Evolutionary conservation across 2,797 vertebrate genomes (phyloP), one percentile per base, ranked within the genome.

Genomic region (Takifugu rubripes): DNA sequence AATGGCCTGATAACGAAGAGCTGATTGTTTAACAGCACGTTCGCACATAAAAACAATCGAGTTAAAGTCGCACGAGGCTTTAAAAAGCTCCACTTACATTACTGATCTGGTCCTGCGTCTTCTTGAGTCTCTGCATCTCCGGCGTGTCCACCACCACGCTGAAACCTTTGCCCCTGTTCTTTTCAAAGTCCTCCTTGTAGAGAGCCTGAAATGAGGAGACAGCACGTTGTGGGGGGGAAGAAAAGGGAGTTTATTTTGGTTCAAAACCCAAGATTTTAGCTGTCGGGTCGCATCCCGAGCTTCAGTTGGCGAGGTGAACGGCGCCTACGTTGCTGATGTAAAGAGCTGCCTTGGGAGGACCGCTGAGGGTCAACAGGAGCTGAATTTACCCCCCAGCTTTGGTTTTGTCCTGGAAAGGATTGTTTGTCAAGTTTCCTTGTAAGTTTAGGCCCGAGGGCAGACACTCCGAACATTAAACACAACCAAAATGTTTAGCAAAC

Each of bases 61-160:
- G 26, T 27, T 6, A 29, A 1, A 29, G 5, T 29, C 27, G 8
- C 5, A 46, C 2, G 44, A 1, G 25, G 7, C 31, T 59, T 27
- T 47, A 14, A 12, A 14, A 12, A 15, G 3, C 3, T 31, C 11
- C 16, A 73, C 94, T 88, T 82, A 96, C 95, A 1, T 98, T 94
- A 73, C 95, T 98, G 90, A 98, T 97, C 88, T 96, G 94, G 63
- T 97, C 95, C 82, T 98, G 96, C 1, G 94, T 96, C 86, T 97
- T 98, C 84, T 92, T 97, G 86, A 98, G 89, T 71, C 96, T 90
- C 89, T 97, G 95, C 84, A 97, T 90, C 77, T 98, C 96, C 0
- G 95, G 96, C 2, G 96, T 98, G 80, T 97, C 95, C 0, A 88
- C 87, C 77, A 98, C 94, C 75, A 95, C 92, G 5, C 95, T 96